Evolutionary conservation across 2,888 invertebrate species (phyloP).

Genomic region (Ypsolopha scabrella): DNA sequence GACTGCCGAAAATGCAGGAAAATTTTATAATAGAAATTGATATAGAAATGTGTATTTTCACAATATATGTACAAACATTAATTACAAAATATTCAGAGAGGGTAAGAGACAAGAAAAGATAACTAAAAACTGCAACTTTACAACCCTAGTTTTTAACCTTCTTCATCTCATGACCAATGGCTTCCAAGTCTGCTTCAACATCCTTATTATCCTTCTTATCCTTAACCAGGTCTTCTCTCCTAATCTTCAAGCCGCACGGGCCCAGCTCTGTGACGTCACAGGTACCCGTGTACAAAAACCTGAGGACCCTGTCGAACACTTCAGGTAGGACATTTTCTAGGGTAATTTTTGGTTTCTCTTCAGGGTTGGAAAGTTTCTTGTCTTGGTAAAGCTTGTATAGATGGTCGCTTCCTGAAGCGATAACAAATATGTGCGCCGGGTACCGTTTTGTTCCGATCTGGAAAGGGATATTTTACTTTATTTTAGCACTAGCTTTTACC

Average conservation of each 20-base stretch:
- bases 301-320: conserved; percentile 79
- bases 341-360: conserved; percentile 42
- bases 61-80: too few species aligned
- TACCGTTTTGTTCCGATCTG: conserved; percentile 72
- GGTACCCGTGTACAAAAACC: conserved; percentile 74
- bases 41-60: too few species aligned
- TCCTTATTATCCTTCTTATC: conserved; percentile 27
- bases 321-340: conserved; percentile 71
- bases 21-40: too few species aligned
- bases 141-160: too few species aligned
- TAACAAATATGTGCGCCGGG: conserved; percentile 80
- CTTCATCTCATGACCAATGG: too few species aligned
- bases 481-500: too few species aligned
- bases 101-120: too few species aligned
- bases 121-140: too few species aligned
- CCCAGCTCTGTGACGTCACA: conserved; percentile 73
- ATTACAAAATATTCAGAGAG: too few species aligned
- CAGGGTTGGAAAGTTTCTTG: conserved; percentile 23
- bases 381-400: conserved; percentile 69
- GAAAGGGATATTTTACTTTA: neutral
- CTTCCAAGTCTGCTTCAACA: conserved; percentile 26
- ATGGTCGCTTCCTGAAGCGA: conserved; percentile 74
- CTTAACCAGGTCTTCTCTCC: conserved; percentile 43
- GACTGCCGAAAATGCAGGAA: too few species aligned
- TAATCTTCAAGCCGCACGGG: conserved; percentile 52